Evolutionary conservation across 30 jellyfish, hydroid and myxozoan species (phyloP), one percentile per base, ranked within the genome.

Genomic region (Chironex yamaguchii): DNA sequence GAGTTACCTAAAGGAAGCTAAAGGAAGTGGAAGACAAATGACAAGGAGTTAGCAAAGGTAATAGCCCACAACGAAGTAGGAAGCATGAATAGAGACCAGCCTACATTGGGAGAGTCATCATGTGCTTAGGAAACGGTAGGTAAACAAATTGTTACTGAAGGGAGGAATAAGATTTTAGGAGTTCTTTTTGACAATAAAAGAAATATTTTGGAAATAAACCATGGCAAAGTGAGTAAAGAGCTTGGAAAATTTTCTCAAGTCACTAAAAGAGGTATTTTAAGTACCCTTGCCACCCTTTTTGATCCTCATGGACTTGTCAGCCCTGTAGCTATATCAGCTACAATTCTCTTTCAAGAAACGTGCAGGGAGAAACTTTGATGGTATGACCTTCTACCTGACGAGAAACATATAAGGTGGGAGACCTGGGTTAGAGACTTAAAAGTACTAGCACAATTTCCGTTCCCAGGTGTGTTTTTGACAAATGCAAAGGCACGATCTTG

Each of bases 11-110:
- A 1, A 0, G 87, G 2, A 75, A 75, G 25, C 2, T 31, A 30
- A 13, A 69, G 78, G 33, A 77, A 77, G 35, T 77, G 89, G 80
- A 77, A 77, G 63, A 77, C 89, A 11, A 77, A 77, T 34, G 69
- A 62, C 50, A 42, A 70, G 23, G 89, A 13, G 81, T 58, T 77
- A 58, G 89, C 89, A 0, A 34, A 53, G 2, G 78, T 35, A 30
- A 53, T 77, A 32, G 67, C 89, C 52, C 36, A 33, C 52, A 72
- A 20, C 52, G 88, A 76, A 35, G 74, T 33, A 22, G 89, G 63
- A 27, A n/a, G 21, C 11, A 36, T 1, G 25, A 29, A 77, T 33
- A 22, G 30, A 49, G 23, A 77, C 24, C n/a, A 4, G 2, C 25
- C 81, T 20, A 62, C 34, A 49, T 0, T 20, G 17, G 81, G 29